phyloP scores from a whole-genome alignment of 2,888 invertebrate species.

The Nemapogon koenigi region DNA sequence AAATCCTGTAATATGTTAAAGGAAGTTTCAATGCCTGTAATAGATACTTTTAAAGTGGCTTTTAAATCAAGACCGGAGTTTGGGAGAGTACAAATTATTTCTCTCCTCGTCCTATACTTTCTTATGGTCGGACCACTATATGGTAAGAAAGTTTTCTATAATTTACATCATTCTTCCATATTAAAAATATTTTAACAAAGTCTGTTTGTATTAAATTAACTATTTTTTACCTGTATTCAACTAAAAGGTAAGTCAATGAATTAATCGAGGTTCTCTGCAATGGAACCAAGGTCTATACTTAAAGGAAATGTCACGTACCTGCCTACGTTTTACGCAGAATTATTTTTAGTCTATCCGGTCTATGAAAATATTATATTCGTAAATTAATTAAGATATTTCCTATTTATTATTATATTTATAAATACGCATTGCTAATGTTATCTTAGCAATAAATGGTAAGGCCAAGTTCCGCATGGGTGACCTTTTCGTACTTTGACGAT shows the following conservation, averaged over 20 bases:
- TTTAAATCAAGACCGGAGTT: conserved; percentile 33
- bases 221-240: neutral
- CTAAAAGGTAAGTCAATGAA: neutral
- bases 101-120: conserved; percentile 42
- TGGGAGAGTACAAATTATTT: conserved; percentile 41
- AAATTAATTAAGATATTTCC: too few species aligned
- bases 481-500: too few species aligned
- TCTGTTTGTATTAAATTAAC: neutral
- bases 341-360: too few species aligned
- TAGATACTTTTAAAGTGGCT: conserved; percentile 46
- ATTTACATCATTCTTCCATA: neutral
- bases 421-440: too few species aligned
- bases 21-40: conserved; percentile 40
- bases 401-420: too few species aligned
- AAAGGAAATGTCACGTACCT: too few species aligned
- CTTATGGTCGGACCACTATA: conserved; percentile 57
- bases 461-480: too few species aligned
- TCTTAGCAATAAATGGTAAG: too few species aligned
- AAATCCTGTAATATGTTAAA: conserved; percentile 18
- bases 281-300: too few species aligned
- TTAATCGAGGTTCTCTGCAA: too few species aligned
- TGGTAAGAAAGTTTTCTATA: conserved; percentile 32
- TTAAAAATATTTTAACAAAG: neutral
- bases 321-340: too few species aligned
- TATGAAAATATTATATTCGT: too few species aligned